phyloP scores from a whole-genome alignment of 2,113 vertebrate species.

The Scytalopus superciliaris region DNA sequence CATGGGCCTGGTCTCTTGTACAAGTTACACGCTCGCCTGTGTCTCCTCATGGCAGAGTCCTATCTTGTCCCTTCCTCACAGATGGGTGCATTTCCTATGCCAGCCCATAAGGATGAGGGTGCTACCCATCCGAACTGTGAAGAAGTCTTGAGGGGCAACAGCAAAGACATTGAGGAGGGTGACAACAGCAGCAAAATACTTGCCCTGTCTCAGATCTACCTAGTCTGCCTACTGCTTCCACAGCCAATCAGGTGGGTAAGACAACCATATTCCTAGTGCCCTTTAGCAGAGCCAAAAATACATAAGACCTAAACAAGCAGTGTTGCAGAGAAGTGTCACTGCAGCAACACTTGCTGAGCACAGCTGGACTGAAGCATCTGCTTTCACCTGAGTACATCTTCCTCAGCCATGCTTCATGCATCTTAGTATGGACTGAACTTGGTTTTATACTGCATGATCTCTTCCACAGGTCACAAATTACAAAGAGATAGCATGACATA shows the following conservation, averaged over 20 bases:
- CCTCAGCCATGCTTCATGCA: background rate
- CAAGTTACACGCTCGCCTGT: background rate
- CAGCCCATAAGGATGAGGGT: accelerated
- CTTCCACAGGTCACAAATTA: background rate
- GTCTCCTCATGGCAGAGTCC: background rate
- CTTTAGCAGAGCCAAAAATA: background rate
- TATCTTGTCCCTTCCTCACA: background rate
- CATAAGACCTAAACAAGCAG: accelerated
- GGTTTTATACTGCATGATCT: background rate
- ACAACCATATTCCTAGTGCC: accelerated
- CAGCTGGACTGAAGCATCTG: background rate
- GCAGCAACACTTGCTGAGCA: background rate
- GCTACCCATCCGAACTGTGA: background rate
- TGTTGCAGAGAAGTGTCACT: background rate
- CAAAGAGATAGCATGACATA: background rate
- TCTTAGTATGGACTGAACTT: background rate
- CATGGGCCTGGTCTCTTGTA: accelerated
- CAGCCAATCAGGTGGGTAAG: background rate
- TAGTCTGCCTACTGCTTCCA: background rate
- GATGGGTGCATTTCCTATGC: background rate
- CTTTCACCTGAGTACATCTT: background rate
- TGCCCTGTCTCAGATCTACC: background rate
- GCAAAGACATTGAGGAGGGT: background rate
- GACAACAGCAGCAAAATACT: background rate
- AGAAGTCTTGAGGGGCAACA: background rate